Evolutionary conservation across 1,140 invertebrate species (phyloP), one percentile per base, ranked within the genome.

Genomic region (Lasioglossum baleicum): DNA sequence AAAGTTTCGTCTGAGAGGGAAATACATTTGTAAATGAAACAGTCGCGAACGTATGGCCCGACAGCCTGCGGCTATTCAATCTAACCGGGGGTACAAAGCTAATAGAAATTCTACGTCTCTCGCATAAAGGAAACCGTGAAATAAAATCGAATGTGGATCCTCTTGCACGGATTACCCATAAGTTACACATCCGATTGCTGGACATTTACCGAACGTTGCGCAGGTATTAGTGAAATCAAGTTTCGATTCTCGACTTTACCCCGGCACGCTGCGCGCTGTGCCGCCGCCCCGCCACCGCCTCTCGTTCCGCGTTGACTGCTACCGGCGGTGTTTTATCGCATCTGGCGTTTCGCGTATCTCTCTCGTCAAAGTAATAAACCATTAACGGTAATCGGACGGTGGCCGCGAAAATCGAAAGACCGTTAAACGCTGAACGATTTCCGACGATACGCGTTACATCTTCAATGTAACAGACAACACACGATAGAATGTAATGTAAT

Each of bases 1-100:
- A 91, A 92, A 91, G 91, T 91, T 91, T 82, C 87, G 88, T 90
- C 88, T 90, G 88, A 91, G 90, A 90, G 91, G 85, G 88, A 92
- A 91, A 91, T 91, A 91, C 91, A 92, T 92, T 92, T 91, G 91
- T 91, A 91, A 92, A 92, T 92, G 91, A 92, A 92, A 92, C 89
- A 91, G 90, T 91, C 90, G 89, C 88, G 84, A 88, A 84, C 87
- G 87, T 88, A 88, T 86, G 87, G 82, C 76, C 75, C 63, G 75
- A 69, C 75, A 80, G 87, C 87, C 87, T 69, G 87, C 82, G 87
- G 87, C 87, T 86, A 86, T 88, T 88, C 87, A 88, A 88, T 88
- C 87, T 88, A 88, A 88, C 87, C 83, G 72, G 78, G 42, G 75
- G 80, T 77, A 88, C 87, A 88, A 88, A 88, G 87, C 82, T 88